Conservation (phyloP, 2,888 invertebrate species). For the Hypsopygia costalis region DNA sequence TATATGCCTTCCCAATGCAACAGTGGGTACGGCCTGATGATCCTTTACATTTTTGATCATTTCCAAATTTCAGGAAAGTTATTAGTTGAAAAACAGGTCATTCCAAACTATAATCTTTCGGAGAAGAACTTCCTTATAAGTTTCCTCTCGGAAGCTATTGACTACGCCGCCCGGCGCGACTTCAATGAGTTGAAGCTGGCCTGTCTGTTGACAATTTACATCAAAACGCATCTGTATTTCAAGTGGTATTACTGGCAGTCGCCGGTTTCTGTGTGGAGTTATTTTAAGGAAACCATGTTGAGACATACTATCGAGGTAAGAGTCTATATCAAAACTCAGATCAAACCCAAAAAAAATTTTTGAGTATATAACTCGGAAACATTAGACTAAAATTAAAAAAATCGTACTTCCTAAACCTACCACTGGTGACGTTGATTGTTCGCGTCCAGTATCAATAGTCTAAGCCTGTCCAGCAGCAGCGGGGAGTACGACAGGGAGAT, state of each 20-base stretch:
- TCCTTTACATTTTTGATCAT: neutral
- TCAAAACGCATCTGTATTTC: slow-evolving; percentile 52
- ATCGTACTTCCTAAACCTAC: no score
- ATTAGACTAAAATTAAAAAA: no score
- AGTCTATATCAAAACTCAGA: neutral
- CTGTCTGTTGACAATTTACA: slow-evolving; percentile 52
- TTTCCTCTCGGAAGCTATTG: slow-evolving; percentile 45
- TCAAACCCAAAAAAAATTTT: no score
- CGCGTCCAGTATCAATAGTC: no score
- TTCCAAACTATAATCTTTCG: slow-evolving; percentile 40
- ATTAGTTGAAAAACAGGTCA: slow-evolving; percentile 49
- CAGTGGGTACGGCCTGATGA: no score
- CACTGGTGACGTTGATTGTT: no score
- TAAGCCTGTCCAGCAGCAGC: no score
- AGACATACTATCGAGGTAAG: slow-evolving; percentile 61
- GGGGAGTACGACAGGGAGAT: no score
- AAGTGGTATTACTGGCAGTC: slow-evolving; percentile 62
- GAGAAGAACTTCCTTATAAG: slow-evolving; percentile 51
- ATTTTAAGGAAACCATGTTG: slow-evolving; percentile 62
- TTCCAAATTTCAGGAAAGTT: slow-evolving; percentile 26
- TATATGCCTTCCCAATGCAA: no score
- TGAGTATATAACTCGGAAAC: no score
- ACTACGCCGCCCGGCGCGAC: slow-evolving; percentile 56
- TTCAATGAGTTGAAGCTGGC: slow-evolving; percentile 50
- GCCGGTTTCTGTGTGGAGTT: slow-evolving; percentile 50